phyloP scores from a whole-genome alignment of 2,797 vertebrate genomes.

The Microcaecilia unicolor region DNA sequence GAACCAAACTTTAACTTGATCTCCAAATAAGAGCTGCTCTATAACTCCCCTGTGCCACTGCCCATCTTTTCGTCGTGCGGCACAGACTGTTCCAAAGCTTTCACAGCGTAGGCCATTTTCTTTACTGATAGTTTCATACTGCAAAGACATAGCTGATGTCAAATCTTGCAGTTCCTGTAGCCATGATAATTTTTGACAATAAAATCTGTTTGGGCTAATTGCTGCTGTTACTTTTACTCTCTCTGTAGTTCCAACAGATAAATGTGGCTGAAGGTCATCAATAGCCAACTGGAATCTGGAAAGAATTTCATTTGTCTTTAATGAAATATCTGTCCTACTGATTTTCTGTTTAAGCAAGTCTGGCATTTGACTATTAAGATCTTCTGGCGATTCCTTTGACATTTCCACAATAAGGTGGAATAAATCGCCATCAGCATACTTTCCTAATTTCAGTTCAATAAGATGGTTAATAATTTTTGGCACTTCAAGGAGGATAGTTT shows the following conservation, averaged over 20 bases:
- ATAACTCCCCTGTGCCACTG: conserved; percentile 82
- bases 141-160: conserved; percentile 51
- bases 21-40: conserved; percentile 62
- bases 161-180: conserved; percentile 61
- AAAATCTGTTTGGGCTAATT: conserved; percentile 64
- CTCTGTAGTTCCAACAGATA: conserved; percentile 55
- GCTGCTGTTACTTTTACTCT: conserved; percentile 68
- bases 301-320: conserved; percentile 29
- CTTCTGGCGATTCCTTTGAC: conserved; percentile 52
- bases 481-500: conserved; percentile 71
- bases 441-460: conserved; percentile 64
- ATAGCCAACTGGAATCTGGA: conserved; percentile 53
- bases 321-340: conserved; percentile 32
- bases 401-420: conserved; percentile 75
- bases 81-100: conserved; percentile 74
- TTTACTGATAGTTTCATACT: conserved; percentile 46
- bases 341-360: conserved; percentile 56
- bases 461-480: conserved; percentile 66
- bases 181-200: conserved; percentile 65
- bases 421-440: conserved; percentile 67
- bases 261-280: conserved; percentile 45
- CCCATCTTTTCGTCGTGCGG: conserved; percentile 70
- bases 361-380: conserved; percentile 50
- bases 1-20: conserved; percentile 69
- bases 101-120: conserved; percentile 32